Base-by-base conservation (phyloP, 2,888 invertebrate genomes). In the Hofmannophila pseudospretella region DNA sequence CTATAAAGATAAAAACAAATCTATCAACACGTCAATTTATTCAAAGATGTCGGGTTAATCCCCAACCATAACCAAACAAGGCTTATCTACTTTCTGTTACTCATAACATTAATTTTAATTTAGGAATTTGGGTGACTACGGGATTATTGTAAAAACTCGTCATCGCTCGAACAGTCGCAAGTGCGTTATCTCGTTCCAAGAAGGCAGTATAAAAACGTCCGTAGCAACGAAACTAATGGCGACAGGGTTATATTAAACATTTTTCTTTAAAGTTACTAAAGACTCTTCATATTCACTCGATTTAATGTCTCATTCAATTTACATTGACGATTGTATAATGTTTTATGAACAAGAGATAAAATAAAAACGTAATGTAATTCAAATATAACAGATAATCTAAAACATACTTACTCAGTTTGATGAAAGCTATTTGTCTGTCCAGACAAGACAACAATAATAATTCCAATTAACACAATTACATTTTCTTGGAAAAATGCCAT, bases 131-230 rank as follows among this genome's bases (percentile, higher is more conserved):
- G 47, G 47, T 54, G 54, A 54, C 56, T 51, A 51, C 54, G 55
- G 56, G 62, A 60, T 61, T 67, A 59, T 61, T 58, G 60, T 55
- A 61, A 71, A 66, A 65, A 62, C 50, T 46, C 55, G 62, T 61
- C 67, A 60, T 43, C 65, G 53, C 14, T 10, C 3, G 8, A 34
- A 28, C 11, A 9, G 39, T 52, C 45, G 20, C 47, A 51, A 52
- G 42, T 50, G 40, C 38, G 60, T 25, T 73, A 74, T 75, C 72
- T 53, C 40, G 44, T 76, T 76, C 72, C 39, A 39, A 69, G 78
- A 79, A 79, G 12, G 37, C 39, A 38, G 56, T 55, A 62, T 62
- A 74, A 71, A 70, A 63, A 59, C 58, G n/a, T 23, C 23, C 7
- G 23, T 23, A 23, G 23, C 23, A 23, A 23, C 4, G 23, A 23